A percentile compares a stretch with the other conserved stretches of the same genome.
These are phyloP conservation scores for Asteroscopus sphinx DNA, from an alignment of 2,888 invertebrate species.

Conservation along the genomic window DNA sequence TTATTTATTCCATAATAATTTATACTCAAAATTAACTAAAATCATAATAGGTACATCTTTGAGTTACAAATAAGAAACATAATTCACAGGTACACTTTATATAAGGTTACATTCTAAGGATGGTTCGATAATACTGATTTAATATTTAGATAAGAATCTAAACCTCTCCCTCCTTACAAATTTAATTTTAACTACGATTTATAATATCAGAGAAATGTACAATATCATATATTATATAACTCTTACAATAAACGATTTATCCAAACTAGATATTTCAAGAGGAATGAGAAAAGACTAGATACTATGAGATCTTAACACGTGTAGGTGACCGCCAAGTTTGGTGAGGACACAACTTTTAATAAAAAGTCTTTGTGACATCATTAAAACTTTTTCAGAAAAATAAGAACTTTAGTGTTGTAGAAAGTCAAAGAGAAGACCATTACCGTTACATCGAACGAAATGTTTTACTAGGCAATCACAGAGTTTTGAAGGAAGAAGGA, in stretches of 20 bases:
- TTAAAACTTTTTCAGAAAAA: constrained; percentile 53
- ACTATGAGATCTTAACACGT: constrained; percentile 19
- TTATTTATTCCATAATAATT: constrained; percentile 54
- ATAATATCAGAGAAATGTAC: constrained; percentile 47
- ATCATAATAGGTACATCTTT: constrained; percentile 33
- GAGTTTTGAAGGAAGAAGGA: constrained; percentile 22
- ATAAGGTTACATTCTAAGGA: constrained; percentile 46
- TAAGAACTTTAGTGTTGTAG: constrained; percentile 28
- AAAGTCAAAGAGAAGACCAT: constrained; percentile 48
- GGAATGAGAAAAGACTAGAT: constrained; percentile 18
- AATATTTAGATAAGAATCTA: constrained; percentile 61
- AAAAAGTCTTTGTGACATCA: constrained; percentile 38
- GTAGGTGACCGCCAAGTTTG: constrained; percentile 25
- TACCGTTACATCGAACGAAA: constrained; percentile 30
- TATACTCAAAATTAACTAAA: constrained; percentile 51
- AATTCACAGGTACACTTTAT: constrained; percentile 64
- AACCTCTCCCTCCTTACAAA: constrained; percentile 73
- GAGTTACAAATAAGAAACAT: constrained; percentile 53
- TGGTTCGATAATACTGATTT: constrained; percentile 54
- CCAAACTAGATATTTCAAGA: constrained; percentile 18
- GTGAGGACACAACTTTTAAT: constrained; percentile 18
- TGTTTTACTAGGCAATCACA: constrained; percentile 47
- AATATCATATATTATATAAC: constrained; percentile 38
- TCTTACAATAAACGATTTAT: constrained; percentile 18
- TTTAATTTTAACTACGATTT: constrained; percentile 38